phyloP scores from a whole-genome alignment of 2,113 vertebrate species.

The Hipposideros armiger region DNA sequence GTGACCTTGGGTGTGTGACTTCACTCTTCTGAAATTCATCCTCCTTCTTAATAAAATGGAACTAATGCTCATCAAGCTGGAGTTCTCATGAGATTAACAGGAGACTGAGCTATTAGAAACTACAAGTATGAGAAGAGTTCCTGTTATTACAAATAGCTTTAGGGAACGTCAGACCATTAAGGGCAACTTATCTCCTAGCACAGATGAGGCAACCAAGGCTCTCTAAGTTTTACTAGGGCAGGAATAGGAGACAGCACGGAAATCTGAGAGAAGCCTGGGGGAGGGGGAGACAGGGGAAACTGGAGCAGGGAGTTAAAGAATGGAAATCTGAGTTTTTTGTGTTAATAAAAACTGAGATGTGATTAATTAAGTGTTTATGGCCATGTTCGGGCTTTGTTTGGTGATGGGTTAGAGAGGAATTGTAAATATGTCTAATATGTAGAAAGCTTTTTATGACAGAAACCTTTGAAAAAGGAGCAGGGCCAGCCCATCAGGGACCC shows the following conservation, averaged over 20 bases:
- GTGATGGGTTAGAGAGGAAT: constrained; percentile 30
- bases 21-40: constrained; percentile 40
- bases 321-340: constrained; percentile 15
- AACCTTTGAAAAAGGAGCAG: not conserved
- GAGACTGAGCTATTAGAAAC: constrained; percentile 19
- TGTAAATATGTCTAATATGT: constrained; percentile 28
- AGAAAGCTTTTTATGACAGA: constrained; percentile 35
- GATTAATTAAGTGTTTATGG: not conserved
- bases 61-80: not conserved
- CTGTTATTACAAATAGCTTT: constrained; percentile 37
- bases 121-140: not conserved
- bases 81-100: not conserved
- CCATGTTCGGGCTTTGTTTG: constrained; percentile 3
- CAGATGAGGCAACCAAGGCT: not conserved
- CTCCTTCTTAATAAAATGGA: not conserved
- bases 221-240: constrained; percentile 40
- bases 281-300: not conserved
- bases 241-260: constrained; percentile 5
- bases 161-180: not conserved
- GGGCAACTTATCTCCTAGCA: not conserved
- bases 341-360: constrained; percentile 41
- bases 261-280: not conserved
- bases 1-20: not conserved
- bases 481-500: not conserved
- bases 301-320: not conserved